These are phyloP conservation scores for Amblyjoppa proteus DNA, from an alignment of 2,888 invertebrate genomes.

Conservation along the genomic window DNA sequence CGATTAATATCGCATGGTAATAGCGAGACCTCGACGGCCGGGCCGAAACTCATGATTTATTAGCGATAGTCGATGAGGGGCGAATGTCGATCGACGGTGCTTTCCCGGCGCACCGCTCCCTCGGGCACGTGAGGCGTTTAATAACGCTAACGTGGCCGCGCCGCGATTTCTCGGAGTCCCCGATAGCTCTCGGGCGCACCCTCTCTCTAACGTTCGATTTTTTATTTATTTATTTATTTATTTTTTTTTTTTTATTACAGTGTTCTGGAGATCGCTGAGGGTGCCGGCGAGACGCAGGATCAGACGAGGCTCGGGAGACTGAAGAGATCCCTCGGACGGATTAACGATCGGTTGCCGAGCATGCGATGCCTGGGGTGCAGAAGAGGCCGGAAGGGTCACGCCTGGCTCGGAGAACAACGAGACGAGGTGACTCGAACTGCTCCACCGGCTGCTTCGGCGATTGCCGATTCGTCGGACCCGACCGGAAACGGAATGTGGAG, in stretches of 20 bases:
- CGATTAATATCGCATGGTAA: neutral
- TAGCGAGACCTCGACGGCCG: neutral
- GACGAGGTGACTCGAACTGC: neutral
- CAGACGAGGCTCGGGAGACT: constrained; percentile 61
- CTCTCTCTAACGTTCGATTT: constrained; percentile 58
- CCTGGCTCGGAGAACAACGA: constrained; percentile 74
- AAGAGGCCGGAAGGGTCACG: constrained; percentile 77
- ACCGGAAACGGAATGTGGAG: constrained; percentile 71
- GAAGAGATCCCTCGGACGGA: constrained; percentile 55
- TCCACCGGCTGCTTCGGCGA: neutral
- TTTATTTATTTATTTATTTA: too few relatives aligned
- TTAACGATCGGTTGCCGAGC: constrained; percentile 62
- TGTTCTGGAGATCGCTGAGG: constrained; percentile 71
- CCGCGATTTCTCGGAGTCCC: neutral
- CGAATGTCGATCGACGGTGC: constrained; percentile 52
- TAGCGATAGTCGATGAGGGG: constrained; percentile 41
- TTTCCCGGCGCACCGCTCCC: constrained; percentile 28
- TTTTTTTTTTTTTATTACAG: constrained; percentile 51
- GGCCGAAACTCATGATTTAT: neutral
- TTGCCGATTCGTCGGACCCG: constrained; percentile 24
- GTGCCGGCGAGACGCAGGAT: constrained; percentile 56
- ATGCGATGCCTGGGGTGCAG: constrained; percentile 82
- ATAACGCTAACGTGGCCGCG: constrained; percentile 68
- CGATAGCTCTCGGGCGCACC: constrained; percentile 11
- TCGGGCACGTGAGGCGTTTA: constrained; percentile 53